Conservation (phyloP, 2,797 vertebrate species). For the Naso thynnoides region DNA sequence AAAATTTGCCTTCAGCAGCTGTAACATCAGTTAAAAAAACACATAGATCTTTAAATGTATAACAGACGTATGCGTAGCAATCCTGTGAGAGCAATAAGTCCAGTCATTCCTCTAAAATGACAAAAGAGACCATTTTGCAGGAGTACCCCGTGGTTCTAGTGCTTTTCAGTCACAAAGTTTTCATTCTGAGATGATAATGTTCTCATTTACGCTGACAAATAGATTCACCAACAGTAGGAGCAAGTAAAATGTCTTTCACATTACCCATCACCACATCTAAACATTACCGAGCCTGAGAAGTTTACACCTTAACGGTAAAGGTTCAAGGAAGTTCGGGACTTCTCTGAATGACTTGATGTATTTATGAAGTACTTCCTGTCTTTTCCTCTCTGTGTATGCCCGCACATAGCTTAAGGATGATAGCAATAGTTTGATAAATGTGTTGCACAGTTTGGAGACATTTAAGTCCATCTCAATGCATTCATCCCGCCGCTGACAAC, state of each 20-base stretch:
- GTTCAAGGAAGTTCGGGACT: conserved; percentile 6
- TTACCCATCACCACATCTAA: conserved; percentile 27
- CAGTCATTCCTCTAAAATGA: conserved; percentile 34
- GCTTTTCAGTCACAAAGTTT: conserved; percentile 47
- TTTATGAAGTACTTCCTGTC: neutral
- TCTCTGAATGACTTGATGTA: neutral
- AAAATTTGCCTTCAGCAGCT: too few relatives aligned
- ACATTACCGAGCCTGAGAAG: neutral
- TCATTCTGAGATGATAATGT: conserved; percentile 35
- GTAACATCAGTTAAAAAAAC: too few relatives aligned
- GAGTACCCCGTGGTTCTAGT: neutral
- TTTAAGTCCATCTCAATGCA: conserved; percentile 32
- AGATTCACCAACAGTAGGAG: conserved; percentile 36
- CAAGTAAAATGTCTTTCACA: conserved; percentile 22
- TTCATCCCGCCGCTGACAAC: conserved; percentile 41
- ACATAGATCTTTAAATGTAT: too few relatives aligned
- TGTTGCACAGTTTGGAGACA: conserved; percentile 11
- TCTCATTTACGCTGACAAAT: neutral
- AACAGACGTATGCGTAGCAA: too few relatives aligned
- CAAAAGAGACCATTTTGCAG: neutral
- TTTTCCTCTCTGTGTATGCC: neutral
- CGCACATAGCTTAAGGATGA: neutral
- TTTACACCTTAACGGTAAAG: neutral
- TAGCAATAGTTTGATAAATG: neutral
- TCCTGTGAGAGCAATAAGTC: neutral